A percentile compares a stretch with the other conserved stretches of the same genome.
These are phyloP conservation scores for Drosophila eohydei DNA, from an alignment of 2,888 invertebrate genomes.

Conservation along the genomic window DNA sequence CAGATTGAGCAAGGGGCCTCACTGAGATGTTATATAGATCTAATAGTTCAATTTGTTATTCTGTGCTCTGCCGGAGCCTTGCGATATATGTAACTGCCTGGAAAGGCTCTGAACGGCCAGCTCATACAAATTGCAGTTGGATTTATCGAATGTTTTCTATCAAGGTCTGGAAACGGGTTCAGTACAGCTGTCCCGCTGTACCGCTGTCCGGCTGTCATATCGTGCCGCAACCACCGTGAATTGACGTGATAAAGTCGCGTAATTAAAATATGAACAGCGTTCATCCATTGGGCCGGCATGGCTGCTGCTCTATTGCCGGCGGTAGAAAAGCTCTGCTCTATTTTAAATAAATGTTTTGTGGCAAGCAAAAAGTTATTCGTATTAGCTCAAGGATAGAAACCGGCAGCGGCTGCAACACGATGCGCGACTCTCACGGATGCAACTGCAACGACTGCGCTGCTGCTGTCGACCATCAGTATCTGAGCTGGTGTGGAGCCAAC, in stretches of 20 bases:
- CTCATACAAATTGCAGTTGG: constrained; percentile 13
- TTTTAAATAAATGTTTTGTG: constrained; percentile 78
- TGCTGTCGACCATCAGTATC: constrained; percentile 41
- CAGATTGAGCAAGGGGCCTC: background rate
- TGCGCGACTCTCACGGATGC: constrained; percentile 57
- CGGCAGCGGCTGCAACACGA: constrained; percentile 51
- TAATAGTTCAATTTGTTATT: constrained; percentile 1
- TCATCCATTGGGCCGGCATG: constrained; percentile 59
- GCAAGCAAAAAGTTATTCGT: constrained; percentile 65
- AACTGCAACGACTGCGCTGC: constrained; percentile 3
- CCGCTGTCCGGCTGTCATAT: constrained; percentile 39
- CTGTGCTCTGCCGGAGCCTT: background rate
- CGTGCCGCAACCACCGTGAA: constrained; percentile 52
- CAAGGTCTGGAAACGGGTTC: constrained; percentile 34
- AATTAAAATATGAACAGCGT: constrained; percentile 77
- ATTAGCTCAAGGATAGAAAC: constrained; percentile 73
- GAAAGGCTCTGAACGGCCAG: background rate
- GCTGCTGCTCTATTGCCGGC: constrained; percentile 49
- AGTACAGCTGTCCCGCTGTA: constrained; percentile 10
- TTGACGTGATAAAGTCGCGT: constrained; percentile 77
- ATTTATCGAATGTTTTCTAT: constrained; percentile 47
- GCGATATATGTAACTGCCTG: constrained; percentile 4
- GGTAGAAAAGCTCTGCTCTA: constrained; percentile 60
- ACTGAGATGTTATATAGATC: background rate
- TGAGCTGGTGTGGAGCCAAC: constrained; percentile 64